Evolutionary conservation across 2,113 vertebrate genomes (phyloP).

Genomic region (Axis porcinus): DNA sequence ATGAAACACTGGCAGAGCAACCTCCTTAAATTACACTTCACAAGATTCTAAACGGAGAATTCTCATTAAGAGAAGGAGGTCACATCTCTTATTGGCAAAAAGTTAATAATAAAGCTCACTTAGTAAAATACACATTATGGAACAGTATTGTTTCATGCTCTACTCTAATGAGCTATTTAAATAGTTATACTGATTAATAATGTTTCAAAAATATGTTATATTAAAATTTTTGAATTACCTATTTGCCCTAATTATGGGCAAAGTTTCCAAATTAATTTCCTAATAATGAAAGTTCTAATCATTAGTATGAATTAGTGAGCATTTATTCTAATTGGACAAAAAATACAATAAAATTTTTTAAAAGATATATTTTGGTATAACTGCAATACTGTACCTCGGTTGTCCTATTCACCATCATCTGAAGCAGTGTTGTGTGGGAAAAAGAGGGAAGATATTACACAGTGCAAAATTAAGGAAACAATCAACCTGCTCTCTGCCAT

Average conservation of each 20-base stretch:
- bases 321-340: conserved; percentile 18
- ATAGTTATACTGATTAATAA: not conserved
- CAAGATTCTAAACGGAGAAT: not conserved
- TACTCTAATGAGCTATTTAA: not conserved
- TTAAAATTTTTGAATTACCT: not conserved
- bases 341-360: not conserved
- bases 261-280: not conserved
- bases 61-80: not conserved
- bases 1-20: not conserved
- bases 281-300: not conserved
- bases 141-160: not conserved
- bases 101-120: not conserved
- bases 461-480: conserved; percentile 19
- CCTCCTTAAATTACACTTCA: not conserved
- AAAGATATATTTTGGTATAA: not conserved
- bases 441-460: conserved; percentile 84
- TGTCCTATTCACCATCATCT: conserved; percentile 99
- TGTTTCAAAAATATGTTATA: not conserved
- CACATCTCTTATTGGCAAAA: not conserved
- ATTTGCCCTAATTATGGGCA: not conserved
- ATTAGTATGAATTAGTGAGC: conserved; percentile 69
- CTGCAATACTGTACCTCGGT: conserved; percentile 91
- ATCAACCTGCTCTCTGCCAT: conserved; percentile 42
- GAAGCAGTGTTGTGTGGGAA: conserved; percentile 86
- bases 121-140: not conserved